Evolutionary conservation across 2,888 invertebrate species (phyloP), one percentile per base, ranked within the genome.

Genomic region (Drosophila anomelani): DNA sequence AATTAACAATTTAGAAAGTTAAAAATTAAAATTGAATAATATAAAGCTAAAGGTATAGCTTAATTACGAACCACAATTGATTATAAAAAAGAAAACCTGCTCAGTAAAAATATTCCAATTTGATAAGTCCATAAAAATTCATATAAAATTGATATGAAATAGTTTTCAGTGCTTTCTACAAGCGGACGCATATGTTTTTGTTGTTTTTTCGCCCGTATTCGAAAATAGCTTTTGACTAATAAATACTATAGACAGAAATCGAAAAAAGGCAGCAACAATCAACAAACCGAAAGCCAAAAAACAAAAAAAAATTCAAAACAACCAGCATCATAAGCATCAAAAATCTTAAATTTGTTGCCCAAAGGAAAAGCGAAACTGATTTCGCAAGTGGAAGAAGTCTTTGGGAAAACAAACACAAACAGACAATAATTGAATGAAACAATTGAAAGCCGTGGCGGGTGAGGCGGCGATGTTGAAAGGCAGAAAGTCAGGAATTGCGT

Each of bases 151-250:
- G 4, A 26, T 26, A 26, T 26, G 9, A n/a, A 29, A 32, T 32
- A 9, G 17, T 34, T 20, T 15, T 51, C 51, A 36, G 51, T 51
- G 34, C 36, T 23, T 51, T 23, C 51, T 51, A 36, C 54, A 53
- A 71, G 67, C 60, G 67, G 73, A 68, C 47, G 69, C 58, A 75
- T 61, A 73, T 77, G 67, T 67, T 74, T 58, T 74, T 79, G 68
- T 83, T 76, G 76, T 55, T 60, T 39, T 56, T 56, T 64, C 58
- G 54, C 49, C 69, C 68, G 69, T 69, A 77, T 83, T 88, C 87
- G 80, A 90, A 90, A 90, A 90, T 90, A 90, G 89, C 90, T 83
- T 71, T 90, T 90, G 90, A 89, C 88, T 89, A 90, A 90, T 85
- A 90, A 85, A 89, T 88, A 88, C 88, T 86, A 86, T 86, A 86